phyloP scores from a whole-genome alignment of 2,113 vertebrate genomes.

The Perccottus glenii region DNA sequence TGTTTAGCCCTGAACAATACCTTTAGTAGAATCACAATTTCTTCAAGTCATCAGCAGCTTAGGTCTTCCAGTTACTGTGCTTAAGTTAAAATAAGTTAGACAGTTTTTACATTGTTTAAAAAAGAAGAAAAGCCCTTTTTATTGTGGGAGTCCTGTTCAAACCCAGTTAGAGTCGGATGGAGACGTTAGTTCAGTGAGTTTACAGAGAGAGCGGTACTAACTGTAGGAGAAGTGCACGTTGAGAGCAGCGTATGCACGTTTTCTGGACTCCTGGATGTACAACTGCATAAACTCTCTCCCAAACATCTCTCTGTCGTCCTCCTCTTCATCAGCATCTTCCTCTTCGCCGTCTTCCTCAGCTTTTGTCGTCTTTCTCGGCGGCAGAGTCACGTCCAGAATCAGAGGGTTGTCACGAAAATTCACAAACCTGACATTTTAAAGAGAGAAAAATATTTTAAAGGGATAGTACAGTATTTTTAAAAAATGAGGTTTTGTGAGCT shows the following conservation, averaged over 20 bases:
- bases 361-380: slow-evolving; percentile 36
- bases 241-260: slow-evolving; percentile 70
- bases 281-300: slow-evolving; percentile 91
- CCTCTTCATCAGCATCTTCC: slow-evolving; percentile 57
- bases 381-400: slow-evolving; percentile 83
- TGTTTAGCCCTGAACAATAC: too few species aligned
- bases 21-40: too few species aligned
- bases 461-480: not conserved
- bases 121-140: too few species aligned
- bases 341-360: slow-evolving; percentile 44
- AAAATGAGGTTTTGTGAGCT: too few species aligned
- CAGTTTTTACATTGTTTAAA: too few species aligned
- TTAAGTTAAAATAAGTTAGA: too few species aligned
- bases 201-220: slow-evolving; percentile 33
- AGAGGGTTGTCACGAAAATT: slow-evolving; percentile 96
- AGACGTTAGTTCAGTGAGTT: too few species aligned
- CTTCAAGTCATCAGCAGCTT: too few species aligned
- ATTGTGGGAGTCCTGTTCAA: too few species aligned
- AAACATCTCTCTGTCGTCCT: slow-evolving; percentile 88
- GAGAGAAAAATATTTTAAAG: not conserved
- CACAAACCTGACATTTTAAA: slow-evolving; percentile 84
- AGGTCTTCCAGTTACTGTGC: too few species aligned
- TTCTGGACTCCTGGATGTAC: slow-evolving; percentile 87
- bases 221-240: slow-evolving; percentile 53
- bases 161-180: too few species aligned